These are phyloP conservation scores for Trachemys scripta DNA, from an alignment of 2,113 vertebrate genomes.

Conservation along the genomic window DNA sequence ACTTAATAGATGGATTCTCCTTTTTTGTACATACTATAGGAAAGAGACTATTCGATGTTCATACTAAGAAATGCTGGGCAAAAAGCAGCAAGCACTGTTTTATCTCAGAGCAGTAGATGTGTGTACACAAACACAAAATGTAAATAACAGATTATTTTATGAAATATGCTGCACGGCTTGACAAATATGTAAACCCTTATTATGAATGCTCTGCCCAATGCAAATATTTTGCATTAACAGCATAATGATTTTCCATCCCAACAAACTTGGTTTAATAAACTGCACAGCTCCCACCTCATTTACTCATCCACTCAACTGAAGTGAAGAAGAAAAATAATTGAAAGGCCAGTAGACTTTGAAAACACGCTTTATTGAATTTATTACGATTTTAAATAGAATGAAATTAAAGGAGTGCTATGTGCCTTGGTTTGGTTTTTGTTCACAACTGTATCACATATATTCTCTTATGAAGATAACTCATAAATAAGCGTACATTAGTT, in stretches of 20 bases:
- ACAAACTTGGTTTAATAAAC: slow-evolving; percentile 23
- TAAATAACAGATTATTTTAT: background rate
- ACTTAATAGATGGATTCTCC: background rate
- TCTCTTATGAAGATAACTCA: background rate
- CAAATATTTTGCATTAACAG: slow-evolving; percentile 14
- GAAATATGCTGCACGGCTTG: background rate
- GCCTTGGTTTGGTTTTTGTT: background rate
- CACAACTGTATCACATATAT: background rate
- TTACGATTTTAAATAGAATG: slow-evolving; percentile 23
- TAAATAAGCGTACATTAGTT: background rate
- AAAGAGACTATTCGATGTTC: background rate
- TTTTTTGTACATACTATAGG: background rate
- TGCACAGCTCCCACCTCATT: slow-evolving; percentile 26
- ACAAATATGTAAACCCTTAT: background rate
- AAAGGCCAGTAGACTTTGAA: slow-evolving; percentile 50
- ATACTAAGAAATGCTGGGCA: background rate
- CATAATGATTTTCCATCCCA: slow-evolving; percentile 1
- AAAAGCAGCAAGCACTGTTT: accelerated
- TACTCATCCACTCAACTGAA: slow-evolving; percentile 39
- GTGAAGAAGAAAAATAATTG: slow-evolving; percentile 50
- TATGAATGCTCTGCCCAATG: background rate
- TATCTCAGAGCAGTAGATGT: background rate
- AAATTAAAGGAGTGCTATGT: slow-evolving; percentile 22
- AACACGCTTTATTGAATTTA: slow-evolving; percentile 32
- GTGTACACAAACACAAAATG: background rate